Conservation (phyloP, 2,797 vertebrate genomes). For the Danionella dracula region DNA sequence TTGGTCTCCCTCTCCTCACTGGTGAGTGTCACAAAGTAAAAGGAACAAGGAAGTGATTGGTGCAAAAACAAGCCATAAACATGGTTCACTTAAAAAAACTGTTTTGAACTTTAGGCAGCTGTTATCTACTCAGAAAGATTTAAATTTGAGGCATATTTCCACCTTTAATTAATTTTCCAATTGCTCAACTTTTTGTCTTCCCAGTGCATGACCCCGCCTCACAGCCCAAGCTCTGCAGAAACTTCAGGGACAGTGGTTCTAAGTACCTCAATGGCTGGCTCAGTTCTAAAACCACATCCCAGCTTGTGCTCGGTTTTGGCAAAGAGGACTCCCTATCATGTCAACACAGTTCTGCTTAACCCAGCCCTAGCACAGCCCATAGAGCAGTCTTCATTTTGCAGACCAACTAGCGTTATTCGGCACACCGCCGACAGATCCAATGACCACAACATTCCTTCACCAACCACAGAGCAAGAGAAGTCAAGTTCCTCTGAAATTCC, state of each 20-base stretch:
- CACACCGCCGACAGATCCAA: conserved; percentile 75
- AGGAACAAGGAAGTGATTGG: too few species aligned
- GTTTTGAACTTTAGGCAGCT: too few species aligned
- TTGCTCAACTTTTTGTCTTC: conserved; percentile 17
- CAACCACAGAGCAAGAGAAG: conserved; percentile 32
- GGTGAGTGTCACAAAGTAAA: conserved; percentile 66
- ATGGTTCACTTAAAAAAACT: too few species aligned
- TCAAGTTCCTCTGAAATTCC: conserved; percentile 27
- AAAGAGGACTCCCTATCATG: conserved; percentile 6
- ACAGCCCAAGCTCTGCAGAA: conserved; percentile 85
- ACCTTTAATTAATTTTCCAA: neutral
- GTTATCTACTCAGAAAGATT: too few species aligned
- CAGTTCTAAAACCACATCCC: conserved; percentile 44
- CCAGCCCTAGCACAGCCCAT: conserved; percentile 27
- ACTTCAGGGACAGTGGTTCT: conserved; percentile 56
- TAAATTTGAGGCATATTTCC: too few species aligned
- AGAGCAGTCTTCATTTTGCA: conserved; percentile 55
- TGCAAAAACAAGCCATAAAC: too few species aligned
- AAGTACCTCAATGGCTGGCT: conserved; percentile 31
- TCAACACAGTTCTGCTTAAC: conserved; percentile 36
- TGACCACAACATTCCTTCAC: conserved; percentile 48
- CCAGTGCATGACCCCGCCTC: conserved; percentile 96
- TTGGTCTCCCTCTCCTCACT: conserved; percentile 82
- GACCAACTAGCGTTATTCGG: conserved; percentile 84
- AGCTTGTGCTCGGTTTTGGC: conserved; percentile 33